Evolutionary conservation across 2,797 vertebrate species (phyloP).

Genomic region (Phataginus tricuspis): DNA sequence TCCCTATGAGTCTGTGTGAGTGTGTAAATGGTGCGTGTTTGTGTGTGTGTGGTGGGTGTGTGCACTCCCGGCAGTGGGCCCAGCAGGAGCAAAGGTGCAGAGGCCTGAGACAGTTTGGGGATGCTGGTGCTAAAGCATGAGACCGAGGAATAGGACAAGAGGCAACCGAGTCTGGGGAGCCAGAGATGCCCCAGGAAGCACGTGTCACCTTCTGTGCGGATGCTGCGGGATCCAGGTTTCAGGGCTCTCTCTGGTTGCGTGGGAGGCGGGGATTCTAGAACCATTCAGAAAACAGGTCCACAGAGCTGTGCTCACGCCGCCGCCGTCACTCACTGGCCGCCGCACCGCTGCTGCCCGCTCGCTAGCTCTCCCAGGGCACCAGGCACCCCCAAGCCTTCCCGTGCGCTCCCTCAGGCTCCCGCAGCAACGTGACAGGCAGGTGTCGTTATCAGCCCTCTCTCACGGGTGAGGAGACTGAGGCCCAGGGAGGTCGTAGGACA

Average conservation of each 20-base stretch:
- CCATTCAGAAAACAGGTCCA: not conserved
- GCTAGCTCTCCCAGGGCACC: rapidly evolving
- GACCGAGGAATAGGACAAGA: not conserved
- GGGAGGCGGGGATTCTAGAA: rapidly evolving
- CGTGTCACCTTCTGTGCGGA: too few relatives aligned
- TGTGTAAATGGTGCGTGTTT: not conserved
- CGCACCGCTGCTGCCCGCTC: rapidly evolving
- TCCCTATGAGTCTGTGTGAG: not conserved
- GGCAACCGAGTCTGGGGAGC: not conserved
- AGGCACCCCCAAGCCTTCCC: rapidly evolving
- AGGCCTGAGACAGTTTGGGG: not conserved
- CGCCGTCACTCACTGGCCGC: rapidly evolving
- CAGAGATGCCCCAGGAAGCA: not conserved
- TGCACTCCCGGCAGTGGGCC: not conserved
- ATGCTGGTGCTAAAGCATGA: too few relatives aligned
- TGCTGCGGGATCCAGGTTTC: rapidly evolving
- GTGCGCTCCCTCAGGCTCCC: rapidly evolving
- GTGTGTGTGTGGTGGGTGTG: not conserved
- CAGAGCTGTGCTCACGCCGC: rapidly evolving
- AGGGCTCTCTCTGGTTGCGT: rapidly evolving
- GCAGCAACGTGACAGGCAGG: rapidly evolving
- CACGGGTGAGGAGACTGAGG: not conserved
- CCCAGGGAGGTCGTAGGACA: not conserved
- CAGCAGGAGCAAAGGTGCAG: not conserved
- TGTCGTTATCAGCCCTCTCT: too few relatives aligned